Evolutionary conservation across 2,888 invertebrate species (phyloP).

Genomic region (Corythucha ciliata): DNA sequence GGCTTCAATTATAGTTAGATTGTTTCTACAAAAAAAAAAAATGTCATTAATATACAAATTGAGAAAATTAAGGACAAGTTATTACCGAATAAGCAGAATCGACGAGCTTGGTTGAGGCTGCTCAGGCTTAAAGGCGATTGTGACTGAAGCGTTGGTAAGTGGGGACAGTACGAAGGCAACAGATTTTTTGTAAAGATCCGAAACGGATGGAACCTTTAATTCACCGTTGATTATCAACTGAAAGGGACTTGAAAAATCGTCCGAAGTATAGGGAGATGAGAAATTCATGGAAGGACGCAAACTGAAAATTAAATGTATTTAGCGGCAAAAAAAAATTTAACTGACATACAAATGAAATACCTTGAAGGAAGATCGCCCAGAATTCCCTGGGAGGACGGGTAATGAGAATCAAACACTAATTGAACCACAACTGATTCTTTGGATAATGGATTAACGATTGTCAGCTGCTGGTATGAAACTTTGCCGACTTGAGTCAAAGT

Average conservation of each 20-base stretch:
- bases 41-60: not conserved
- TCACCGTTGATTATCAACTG: conserved; percentile 20
- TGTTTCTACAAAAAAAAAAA: conserved; percentile 56
- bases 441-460: conserved; percentile 63
- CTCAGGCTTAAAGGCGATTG: conserved; percentile 45
- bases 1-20: conserved; percentile 83
- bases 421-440: conserved; percentile 60
- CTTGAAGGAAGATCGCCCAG: conserved; percentile 46
- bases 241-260: conserved; percentile 23
- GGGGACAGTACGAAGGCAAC: conserved; percentile 22
- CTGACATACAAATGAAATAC: conserved; percentile 35
- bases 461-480: conserved; percentile 53
- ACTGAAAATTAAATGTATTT: conserved; percentile 34
- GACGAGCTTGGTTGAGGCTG: conserved; percentile 44
- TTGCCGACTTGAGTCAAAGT: conserved; percentile 67
- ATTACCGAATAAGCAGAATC: conserved; percentile 45
- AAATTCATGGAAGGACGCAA: conserved; percentile 36
- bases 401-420: conserved; percentile 58
- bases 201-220: conserved; percentile 10
- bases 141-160: conserved; percentile 38
- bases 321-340: too few species aligned
- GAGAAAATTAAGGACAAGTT: conserved; percentile 2
- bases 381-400: conserved; percentile 53
- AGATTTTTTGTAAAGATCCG: conserved; percentile 26
- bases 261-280: conserved; percentile 30